Evolutionary conservation across 2,113 vertebrate species (phyloP), one percentile per base, ranked within the genome.

Genomic region (Hylia prasina): DNA sequence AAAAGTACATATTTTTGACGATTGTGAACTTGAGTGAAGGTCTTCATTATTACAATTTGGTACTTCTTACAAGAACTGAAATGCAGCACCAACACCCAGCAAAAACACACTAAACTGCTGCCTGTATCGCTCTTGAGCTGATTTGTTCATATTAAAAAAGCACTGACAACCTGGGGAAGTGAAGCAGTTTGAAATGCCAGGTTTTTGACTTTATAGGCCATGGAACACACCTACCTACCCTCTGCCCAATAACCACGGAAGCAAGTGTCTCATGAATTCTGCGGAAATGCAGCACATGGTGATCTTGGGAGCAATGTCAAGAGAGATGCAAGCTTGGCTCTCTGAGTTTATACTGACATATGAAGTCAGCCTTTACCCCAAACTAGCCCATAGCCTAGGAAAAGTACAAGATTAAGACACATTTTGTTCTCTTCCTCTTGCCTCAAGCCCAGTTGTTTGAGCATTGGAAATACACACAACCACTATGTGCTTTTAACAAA

Each of bases 261-360:
- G 10, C 6, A 5, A 40, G 16, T 0, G 6, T 33, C 35, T n/a
- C 45, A 20, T 0, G 0, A 40, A 23, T 22, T 15, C 45, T 45
- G 20, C 2, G 1, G 31, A 70, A 75, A 70, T 8, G 40, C 16
- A 64, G 48, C 17, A 19, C 3, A 1, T 37, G 37, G 13, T n/a
- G 23, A 12, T 44, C 20, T 69, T 20, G 24, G 48, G 40, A 69
- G 10, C 4, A 7, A 19, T 35, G 27, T 6, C 35, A 31, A 31
- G 35, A 53, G 4, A 75, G 19, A 40, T 4, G 1, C 1, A 7
- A 14, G 23, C 71, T 91, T 47, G 63, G 20, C 47, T 64, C 31
- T 25, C 58, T 0, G 3, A 50, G 35, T 60, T 69, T 31, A 4
- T 9, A 39, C 11, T 2, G 16, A 53, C 27, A 53, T 13, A 33